Percentiles rank a stretch among this genome's conserved stretches.
These are phyloP conservation scores for Drosophila mayaguana DNA, from an alignment of 2,888 invertebrate genomes.

Conservation along the genomic window DNA sequence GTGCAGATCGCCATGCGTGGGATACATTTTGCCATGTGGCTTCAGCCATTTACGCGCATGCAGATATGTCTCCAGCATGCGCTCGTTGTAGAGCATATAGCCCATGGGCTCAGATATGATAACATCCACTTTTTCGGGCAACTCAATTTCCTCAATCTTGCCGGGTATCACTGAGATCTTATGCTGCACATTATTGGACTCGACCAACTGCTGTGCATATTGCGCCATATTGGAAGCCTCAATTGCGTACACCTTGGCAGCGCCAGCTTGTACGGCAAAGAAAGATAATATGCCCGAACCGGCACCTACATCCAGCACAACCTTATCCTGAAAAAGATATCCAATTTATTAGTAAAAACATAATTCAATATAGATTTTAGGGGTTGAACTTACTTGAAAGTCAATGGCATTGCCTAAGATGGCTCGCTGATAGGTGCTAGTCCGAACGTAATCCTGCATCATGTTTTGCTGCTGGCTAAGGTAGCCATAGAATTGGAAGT, in stretches of 20 bases:
- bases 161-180: slow-evolving; percentile 97
- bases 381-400: slow-evolving; percentile 87
- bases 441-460: slow-evolving; percentile 99
- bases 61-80: slow-evolving; percentile 99
- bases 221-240: slow-evolving; percentile 99
- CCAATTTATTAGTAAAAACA: background rate
- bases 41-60: slow-evolving; percentile 99
- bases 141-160: slow-evolving; percentile 98
- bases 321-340: slow-evolving; percentile 90
- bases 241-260: slow-evolving; percentile 98
- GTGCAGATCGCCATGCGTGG: slow-evolving; percentile 97
- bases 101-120: slow-evolving; percentile 99
- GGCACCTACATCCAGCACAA: slow-evolving; percentile 98
- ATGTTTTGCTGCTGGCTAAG: slow-evolving; percentile 99
- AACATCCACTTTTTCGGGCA: slow-evolving; percentile 97
- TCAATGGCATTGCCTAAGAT: slow-evolving; percentile 96
- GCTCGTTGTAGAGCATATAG: slow-evolving; percentile 99
- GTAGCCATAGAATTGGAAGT: slow-evolving; percentile 99
- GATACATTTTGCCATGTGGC: slow-evolving; percentile 98
- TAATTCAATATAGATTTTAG: background rate
- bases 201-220: slow-evolving; percentile 95
- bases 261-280: slow-evolving; percentile 99
- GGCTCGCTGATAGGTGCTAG: slow-evolving; percentile 99
- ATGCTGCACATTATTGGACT: slow-evolving; percentile 94
- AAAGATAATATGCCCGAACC: slow-evolving; percentile 99